phyloP scores from a whole-genome alignment of 2,113 vertebrate species.

The Tachuris rubrigastra region DNA sequence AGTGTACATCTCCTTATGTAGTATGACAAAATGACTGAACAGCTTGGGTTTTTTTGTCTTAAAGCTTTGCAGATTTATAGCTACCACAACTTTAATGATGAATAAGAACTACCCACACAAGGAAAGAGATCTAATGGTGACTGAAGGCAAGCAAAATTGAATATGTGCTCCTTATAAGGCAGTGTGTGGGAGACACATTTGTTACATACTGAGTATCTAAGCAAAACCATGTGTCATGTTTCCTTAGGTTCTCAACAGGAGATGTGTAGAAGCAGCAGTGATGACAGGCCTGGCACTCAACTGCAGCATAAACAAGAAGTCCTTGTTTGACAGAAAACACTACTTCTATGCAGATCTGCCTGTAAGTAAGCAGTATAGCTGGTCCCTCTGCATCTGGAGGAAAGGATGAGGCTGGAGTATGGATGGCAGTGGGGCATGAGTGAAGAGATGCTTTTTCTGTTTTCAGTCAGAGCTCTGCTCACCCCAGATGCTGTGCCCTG shows the following conservation, averaged over 20 bases:
- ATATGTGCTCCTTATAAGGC: not conserved
- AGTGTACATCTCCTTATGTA: not conserved
- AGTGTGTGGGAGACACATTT: not conserved
- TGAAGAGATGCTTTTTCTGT: not conserved
- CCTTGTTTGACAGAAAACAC: slow-evolving; percentile 97
- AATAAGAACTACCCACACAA: slow-evolving; percentile 23
- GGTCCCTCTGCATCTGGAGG: not conserved
- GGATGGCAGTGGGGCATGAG: not conserved
- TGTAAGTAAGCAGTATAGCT: slow-evolving; percentile 77
- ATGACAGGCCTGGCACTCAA: slow-evolving; percentile 92
- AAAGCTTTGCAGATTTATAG: slow-evolving; percentile 26
- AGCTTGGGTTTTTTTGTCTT: not conserved
- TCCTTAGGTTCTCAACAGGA: slow-evolving; percentile 90
- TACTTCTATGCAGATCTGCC: slow-evolving; percentile 99
- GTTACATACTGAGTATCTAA: slow-evolving; percentile 44
- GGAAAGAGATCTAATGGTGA: not conserved
- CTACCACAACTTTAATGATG: not conserved
- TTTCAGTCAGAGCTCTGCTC: slow-evolving; percentile 15
- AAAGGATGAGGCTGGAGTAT: not conserved
- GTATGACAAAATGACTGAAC: not conserved
- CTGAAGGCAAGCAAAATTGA: slow-evolving; percentile 22
- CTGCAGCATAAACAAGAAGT: slow-evolving; percentile 93
- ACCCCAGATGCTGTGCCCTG: not conserved
- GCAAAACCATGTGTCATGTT: slow-evolving; percentile 60
- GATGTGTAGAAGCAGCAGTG: slow-evolving; percentile 94